Evolutionary conservation across 64 coral and sea anemone species (phyloP), one percentile per base, ranked within the genome.

Genomic region (Stichodactyla mertensii): DNA sequence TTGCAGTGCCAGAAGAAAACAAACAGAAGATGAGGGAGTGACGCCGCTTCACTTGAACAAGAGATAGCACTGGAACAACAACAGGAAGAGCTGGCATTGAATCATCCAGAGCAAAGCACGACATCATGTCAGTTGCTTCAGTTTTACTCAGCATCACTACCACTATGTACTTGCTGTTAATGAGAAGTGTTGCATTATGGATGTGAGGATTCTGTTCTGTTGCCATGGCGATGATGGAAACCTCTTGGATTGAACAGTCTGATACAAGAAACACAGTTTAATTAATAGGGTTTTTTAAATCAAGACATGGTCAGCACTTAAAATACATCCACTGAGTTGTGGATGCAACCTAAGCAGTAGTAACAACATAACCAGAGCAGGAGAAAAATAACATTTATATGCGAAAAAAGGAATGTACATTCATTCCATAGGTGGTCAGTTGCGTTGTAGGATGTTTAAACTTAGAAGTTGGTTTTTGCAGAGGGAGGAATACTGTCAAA

Each of bases 91-190:
- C 83, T 11, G 54, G 26, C 45, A 86, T 60, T 61, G 90, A 83
- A 70, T 77, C 62, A 7, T 89, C 74, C 18, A 95, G 27, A 62
- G 91, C 93, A 89, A 95, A 95, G 69, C 87, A 92, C 5, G 80
- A 79, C 16, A 45, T 59, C 54, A 95, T 12, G 22, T 93, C 79
- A 87, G 83, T 31, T 55, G 23, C 13, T 4, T 27, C 64, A 71
- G 27, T 77, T 57, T 86, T 79, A 59, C 61, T 86, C 20, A 95
- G 19, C 5, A 52, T 56, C 7, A 95, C 13, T 16, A 89, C 59
- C 19, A 28, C 55, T 52, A 95, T 56, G 15, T 91, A 71, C 52
- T 71, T 86, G 22, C 86, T 57, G 57, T 95, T 91, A 71, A 95
- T 19, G 26, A 95, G 62, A 4, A 92, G 31, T 51, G 83, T 87